Base-by-base conservation (phyloP, 2,888 invertebrate genomes). In the Cantharis rufa region DNA sequence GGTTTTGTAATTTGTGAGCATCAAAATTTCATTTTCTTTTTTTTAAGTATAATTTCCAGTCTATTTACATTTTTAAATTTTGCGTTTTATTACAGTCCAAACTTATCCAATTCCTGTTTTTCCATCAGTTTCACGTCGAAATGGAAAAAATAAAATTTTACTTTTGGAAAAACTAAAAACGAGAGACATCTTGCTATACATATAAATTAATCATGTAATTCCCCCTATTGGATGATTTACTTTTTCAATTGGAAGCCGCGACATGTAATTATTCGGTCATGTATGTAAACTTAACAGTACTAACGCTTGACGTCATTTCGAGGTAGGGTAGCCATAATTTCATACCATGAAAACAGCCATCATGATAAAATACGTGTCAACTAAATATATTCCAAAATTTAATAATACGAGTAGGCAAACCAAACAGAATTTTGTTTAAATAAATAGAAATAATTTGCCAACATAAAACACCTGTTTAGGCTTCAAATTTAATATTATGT, bases 221-320 rank as follows among this genome's bases (percentile, higher is more conserved):
- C 73, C 73, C 73, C 73, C 62, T 69, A 73, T 69, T 73, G 62
- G 69, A 73, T 73, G 69, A 73, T 73, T 73, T 48, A 68, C 68
- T 62, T 28, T 73, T 69, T 73, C 72, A 72, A 73, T 69, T 73
- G 73, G 69, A 72, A 27, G 62, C 63, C 72, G 68, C 72, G 72
- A 72, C 72, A 24, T 71, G 71, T 71, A 71, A 71, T 71, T 71
- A 71, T 71, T 71, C 70, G 70, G 62, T 71, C 70, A 61, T 71
- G 61, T 71, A 61, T 71, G 61, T 71, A 62, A 71, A 71, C 70
- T 71, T 61, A 71, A 71, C 70, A 21, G 62, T 62, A 62, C 24
- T 21, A 27, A 63, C 15, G 27, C 63, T 64, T 64, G 64, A 72
- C 71, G 71, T 72, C 71, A 72, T 62, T 71, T 71, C 62, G 62